phyloP scores from a whole-genome alignment of 2,888 invertebrate genomes.

The Dolomedes plantarius region DNA sequence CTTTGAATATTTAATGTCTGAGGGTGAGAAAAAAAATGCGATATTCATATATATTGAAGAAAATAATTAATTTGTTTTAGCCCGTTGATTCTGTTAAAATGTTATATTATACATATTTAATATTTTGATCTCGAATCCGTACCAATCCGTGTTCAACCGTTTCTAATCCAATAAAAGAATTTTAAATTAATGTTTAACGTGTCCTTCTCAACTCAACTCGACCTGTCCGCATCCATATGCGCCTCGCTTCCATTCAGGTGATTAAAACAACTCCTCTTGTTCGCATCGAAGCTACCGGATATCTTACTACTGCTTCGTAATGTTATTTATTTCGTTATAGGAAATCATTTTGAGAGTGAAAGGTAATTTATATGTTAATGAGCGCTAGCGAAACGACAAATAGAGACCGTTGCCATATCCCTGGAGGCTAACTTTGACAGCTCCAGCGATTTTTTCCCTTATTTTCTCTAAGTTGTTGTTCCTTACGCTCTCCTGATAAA shows the following conservation, averaged over 20 bases:
- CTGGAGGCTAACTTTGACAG: constrained; percentile 53
- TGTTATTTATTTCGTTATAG: constrained; percentile 18
- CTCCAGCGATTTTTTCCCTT: constrained; percentile 26
- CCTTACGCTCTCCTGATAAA: constrained; percentile 5
- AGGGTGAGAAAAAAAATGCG: no score
- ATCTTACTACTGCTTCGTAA: neutral
- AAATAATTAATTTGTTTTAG: no score
- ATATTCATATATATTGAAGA: no score
- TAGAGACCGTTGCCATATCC: constrained; percentile 42
- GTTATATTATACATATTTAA: no score
- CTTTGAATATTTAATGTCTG: no score
- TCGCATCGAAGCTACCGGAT: neutral
- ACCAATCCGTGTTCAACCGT: no score
- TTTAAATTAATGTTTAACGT: neutral
- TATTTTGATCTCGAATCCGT: no score
- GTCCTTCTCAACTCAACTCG: neutral
- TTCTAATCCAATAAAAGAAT: neutral
- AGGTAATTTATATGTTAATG: constrained; percentile 71
- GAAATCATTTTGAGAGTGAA: constrained; percentile 59
- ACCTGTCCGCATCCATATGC: neutral
- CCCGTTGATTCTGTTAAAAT: no score
- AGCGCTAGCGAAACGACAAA: constrained; percentile 38
- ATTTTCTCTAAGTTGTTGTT: constrained; percentile 17
- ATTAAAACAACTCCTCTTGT: neutral
- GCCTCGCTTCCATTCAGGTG: neutral